Base-by-base conservation (phyloP, 2,888 invertebrate genomes). In the Tetramorium bicarinatum region DNA sequence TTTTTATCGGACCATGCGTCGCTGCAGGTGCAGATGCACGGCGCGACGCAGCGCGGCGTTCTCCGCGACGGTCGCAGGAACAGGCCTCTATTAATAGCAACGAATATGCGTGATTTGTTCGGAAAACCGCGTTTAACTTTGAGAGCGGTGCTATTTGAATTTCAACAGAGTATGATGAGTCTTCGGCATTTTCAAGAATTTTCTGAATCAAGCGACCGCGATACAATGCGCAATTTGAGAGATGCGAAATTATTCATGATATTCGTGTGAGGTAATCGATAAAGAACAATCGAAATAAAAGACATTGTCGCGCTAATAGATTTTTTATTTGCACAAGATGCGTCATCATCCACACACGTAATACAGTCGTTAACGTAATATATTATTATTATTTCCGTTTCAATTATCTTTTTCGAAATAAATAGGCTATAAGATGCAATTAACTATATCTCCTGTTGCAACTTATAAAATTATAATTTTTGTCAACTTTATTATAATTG, bases 1-100 rank as follows among this genome's bases (percentile, higher is more conserved):
- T 80, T 81, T 81, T 81, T 75, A 76, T 49, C 79, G 59, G 59
- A 15, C 62, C 87, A 84, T 88, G 90, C 87, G 66, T 81, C 49
- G 62, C 21, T 69, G 83, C 84, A 84, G 84, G 89, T 91, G 93
- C 93, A 92, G 90, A 41, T 61, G 25, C 75, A 77, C 64, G 54
- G 69, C 54, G 64, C 84, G 66, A 84, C 64, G 81, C 38, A 25
- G 6, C 79, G 88, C 90, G 91, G 92, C 91, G 76, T 75, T 18
- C 81, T 34, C 9, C 62, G 76, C 76, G 81, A 81, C 62, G 54
- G 15, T 71, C 71, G 21, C 71, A 59, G 59, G 59, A 80, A 80
- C 79, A 56, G 54, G 6, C 34, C 47, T 80, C 79, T 80, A 80
- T 80, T 80, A 80, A 80, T 80, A 80, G 79, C 59, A 18, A 34